A percentile compares a stretch with the other conserved stretches of the same genome.
phyloP scores from a whole-genome alignment of 92 coral and sea anemone species.

The Epizoanthus rinbou region DNA sequence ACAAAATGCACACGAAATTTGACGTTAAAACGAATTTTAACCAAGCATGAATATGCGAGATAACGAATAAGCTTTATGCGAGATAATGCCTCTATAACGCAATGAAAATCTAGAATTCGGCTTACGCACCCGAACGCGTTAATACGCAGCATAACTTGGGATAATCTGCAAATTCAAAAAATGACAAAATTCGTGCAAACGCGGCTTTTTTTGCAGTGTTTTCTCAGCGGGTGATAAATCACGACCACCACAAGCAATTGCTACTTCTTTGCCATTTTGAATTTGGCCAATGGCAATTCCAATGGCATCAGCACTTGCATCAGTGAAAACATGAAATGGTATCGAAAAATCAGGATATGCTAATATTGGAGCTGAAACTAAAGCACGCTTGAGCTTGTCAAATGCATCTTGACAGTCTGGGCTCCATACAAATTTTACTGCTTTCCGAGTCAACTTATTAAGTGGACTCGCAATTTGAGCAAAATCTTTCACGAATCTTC shows the following conservation, averaged over 20 bases:
- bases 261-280: no score
- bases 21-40: conserved; percentile 19
- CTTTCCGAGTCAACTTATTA: conserved; percentile 23
- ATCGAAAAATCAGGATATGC: conserved; percentile 36
- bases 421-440: conserved; percentile 34
- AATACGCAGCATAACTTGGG: conserved; percentile 18
- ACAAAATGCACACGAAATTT: conserved; percentile 7
- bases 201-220: conserved; percentile 35
- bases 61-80: conserved; percentile 8
- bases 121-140: background rate
- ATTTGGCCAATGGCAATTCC: conserved; percentile 45
- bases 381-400: conserved; percentile 18
- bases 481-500: conserved; percentile 38
- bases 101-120: conserved; percentile 15
- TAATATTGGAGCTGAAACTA: conserved; percentile 35
- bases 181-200: conserved; percentile 20
- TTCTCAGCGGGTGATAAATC: no score
- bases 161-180: conserved; percentile 14
- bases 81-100: conserved; percentile 1
- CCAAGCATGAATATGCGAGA: conserved; percentile 16
- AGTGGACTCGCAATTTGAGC: conserved; percentile 32
- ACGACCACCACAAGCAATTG: no score
- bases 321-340: conserved; percentile 34
- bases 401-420: conserved; percentile 38
- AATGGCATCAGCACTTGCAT: conserved; percentile 44